Conservation (phyloP, 2,797 vertebrate genomes). For the Streptopelia turtur region DNA sequence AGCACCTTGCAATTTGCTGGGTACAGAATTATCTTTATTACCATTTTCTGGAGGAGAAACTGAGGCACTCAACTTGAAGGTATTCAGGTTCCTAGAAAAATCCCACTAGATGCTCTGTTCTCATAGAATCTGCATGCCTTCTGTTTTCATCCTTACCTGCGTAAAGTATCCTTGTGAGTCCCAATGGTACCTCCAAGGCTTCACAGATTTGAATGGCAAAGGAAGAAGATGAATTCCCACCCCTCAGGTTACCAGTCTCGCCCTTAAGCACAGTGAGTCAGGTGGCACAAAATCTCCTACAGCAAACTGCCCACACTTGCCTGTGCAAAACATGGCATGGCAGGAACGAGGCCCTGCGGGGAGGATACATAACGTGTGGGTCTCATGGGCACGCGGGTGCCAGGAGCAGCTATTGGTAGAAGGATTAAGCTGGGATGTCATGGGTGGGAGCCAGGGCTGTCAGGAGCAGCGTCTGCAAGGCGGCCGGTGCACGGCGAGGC, state of each 20-base stretch:
- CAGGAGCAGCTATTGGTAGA: neutral
- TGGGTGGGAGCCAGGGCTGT: neutral
- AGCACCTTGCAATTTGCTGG: neutral
- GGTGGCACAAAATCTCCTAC: neutral
- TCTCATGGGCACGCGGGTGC: neutral
- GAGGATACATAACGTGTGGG: neutral
- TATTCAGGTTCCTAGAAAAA: neutral
- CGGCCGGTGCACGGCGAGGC: rapidly evolving
- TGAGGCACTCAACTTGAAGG: neutral
- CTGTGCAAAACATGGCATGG: rapidly evolving
- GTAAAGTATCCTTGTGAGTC: neutral
- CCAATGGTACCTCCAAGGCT: neutral
- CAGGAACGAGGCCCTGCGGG: rapidly evolving
- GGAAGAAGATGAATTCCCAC: neutral
- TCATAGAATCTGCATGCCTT: neutral
- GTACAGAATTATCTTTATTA: neutral
- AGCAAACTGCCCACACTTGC: neutral
- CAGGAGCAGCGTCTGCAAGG: neutral
- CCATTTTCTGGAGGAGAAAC: neutral
- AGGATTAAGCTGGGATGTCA: too few relatives aligned
- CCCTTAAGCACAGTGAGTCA: neutral
- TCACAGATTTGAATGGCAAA: neutral
- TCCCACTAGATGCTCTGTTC: neutral
- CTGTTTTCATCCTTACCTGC: neutral
- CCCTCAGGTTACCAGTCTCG: neutral